phyloP scores from a whole-genome alignment of 2,888 invertebrate genomes.

The Iselma pallidipennis region DNA sequence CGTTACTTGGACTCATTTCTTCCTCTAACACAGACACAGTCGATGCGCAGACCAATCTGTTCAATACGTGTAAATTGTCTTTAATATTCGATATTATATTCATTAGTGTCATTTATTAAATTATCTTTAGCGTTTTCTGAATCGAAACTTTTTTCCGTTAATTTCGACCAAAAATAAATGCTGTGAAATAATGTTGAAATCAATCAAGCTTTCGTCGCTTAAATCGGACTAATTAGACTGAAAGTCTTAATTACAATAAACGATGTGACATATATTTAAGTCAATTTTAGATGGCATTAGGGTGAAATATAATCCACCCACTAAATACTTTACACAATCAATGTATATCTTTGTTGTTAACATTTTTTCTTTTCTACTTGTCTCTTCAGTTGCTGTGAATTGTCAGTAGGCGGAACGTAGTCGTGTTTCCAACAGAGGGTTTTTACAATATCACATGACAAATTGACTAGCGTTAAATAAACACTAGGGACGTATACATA shows the following conservation, averaged over 20 bases:
- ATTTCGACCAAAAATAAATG: background rate
- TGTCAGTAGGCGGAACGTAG: slow-evolving; percentile 40
- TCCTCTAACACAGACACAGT: too few species aligned
- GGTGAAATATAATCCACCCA: slow-evolving; percentile 9
- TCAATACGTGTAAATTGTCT: too few species aligned
- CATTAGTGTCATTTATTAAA: too few species aligned
- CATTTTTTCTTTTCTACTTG: background rate
- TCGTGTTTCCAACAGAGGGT: slow-evolving; percentile 34
- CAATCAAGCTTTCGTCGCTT: slow-evolving; percentile 2
- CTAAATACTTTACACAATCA: background rate
- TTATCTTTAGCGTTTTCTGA: background rate
- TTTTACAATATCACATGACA: slow-evolving; percentile 19
- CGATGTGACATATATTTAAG: slow-evolving; percentile 12
- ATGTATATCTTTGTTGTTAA: background rate
- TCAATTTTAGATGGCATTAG: background rate
- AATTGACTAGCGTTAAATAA: slow-evolving; percentile 18
- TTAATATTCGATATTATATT: too few species aligned
- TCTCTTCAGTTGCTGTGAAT: slow-evolving; percentile 32
- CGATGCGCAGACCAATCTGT: too few species aligned
- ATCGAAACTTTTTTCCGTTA: too few species aligned
- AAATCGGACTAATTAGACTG: slow-evolving; percentile 7
- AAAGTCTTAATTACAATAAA: slow-evolving; percentile 11
- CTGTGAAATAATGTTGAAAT: background rate
- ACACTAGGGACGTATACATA: slow-evolving; percentile 2
- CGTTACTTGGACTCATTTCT: too few species aligned